Percentiles rank a stretch among this genome's conserved stretches.
Evolutionary conservation across 2,888 invertebrate genomes (phyloP).

Genomic region (Uropetala carovei): DNA sequence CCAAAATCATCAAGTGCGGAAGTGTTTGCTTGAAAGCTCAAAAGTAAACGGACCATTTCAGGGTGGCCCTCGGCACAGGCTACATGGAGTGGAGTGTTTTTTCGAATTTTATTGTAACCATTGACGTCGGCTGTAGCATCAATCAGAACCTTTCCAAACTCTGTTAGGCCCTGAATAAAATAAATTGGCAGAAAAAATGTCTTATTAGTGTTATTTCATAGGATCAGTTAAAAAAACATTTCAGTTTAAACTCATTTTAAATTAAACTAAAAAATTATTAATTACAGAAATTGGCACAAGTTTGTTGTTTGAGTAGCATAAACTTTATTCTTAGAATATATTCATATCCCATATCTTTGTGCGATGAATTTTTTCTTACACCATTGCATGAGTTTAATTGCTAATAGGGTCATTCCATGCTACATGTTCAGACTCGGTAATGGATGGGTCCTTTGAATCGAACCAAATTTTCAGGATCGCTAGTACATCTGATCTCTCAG

Average conservation of each 20-base stretch:
- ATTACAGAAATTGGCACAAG: background rate
- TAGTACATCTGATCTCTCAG: too few species aligned
- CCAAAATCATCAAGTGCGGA: slow-evolving; percentile 68
- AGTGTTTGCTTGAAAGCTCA: slow-evolving; percentile 64
- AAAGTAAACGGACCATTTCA: background rate
- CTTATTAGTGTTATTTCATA: background rate
- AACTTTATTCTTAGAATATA: background rate
- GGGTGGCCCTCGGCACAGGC: slow-evolving; percentile 77
- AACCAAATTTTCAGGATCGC: too few species aligned
- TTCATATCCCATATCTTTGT: background rate
- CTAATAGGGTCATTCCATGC: too few species aligned
- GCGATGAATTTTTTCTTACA: background rate
- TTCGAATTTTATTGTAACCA: slow-evolving; percentile 77
- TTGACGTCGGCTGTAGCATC: slow-evolving; percentile 81
- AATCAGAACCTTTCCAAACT: slow-evolving; percentile 79
- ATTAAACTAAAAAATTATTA: background rate
- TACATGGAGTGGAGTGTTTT: slow-evolving; percentile 82
- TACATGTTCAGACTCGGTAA: too few species aligned
- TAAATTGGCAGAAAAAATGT: background rate
- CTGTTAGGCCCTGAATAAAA: slow-evolving; percentile 69
- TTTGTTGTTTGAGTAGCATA: too few species aligned
- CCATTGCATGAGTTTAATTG: too few species aligned
- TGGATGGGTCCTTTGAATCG: too few species aligned
- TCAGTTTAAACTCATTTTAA: background rate
- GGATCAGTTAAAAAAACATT: background rate